These are phyloP conservation scores for Sitodiplosis mosellana DNA, from an alignment of 1,140 invertebrate genomes.

Conservation along the genomic window DNA sequence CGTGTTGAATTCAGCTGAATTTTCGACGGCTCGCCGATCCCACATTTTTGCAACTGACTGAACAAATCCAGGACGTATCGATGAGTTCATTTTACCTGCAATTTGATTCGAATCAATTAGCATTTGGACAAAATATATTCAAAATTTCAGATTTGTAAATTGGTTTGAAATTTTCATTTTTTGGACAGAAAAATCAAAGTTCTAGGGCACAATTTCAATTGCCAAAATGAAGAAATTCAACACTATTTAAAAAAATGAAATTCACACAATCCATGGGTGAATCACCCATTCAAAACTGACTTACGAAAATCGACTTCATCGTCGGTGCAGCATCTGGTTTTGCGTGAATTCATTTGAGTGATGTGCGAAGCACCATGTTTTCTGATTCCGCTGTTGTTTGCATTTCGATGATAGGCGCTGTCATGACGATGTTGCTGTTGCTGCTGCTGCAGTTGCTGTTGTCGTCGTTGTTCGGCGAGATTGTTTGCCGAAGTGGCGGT, in stretches of 20 bases:
- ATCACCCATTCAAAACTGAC: too few species aligned
- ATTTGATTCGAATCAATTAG: too few species aligned
- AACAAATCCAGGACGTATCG: constrained; percentile 2
- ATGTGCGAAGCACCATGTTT: neutral
- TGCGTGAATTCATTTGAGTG: neutral
- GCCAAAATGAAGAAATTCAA: too few species aligned
- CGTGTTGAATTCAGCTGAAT: neutral
- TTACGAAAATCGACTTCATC: too few species aligned
- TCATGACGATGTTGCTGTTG: neutral
- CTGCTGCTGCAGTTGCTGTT: neutral
- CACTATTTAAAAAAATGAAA: too few species aligned
- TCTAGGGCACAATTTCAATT: too few species aligned
- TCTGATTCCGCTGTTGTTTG: neutral
- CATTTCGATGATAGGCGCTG: neutral
- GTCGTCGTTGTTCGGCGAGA: neutral
- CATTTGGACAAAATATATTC: too few species aligned
- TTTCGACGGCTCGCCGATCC: constrained; percentile 4
- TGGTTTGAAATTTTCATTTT: too few species aligned
- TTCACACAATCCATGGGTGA: too few species aligned
- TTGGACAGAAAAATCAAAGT: too few species aligned
- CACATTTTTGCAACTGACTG: constrained; percentile 2
- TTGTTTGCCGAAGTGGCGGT: neutral
- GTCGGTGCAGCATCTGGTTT: neutral
- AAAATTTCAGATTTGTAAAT: too few species aligned
- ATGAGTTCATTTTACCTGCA: neutral